Conservation (phyloP, 2,113 vertebrate genomes). For the Phrynocephalus versicolor region DNA sequence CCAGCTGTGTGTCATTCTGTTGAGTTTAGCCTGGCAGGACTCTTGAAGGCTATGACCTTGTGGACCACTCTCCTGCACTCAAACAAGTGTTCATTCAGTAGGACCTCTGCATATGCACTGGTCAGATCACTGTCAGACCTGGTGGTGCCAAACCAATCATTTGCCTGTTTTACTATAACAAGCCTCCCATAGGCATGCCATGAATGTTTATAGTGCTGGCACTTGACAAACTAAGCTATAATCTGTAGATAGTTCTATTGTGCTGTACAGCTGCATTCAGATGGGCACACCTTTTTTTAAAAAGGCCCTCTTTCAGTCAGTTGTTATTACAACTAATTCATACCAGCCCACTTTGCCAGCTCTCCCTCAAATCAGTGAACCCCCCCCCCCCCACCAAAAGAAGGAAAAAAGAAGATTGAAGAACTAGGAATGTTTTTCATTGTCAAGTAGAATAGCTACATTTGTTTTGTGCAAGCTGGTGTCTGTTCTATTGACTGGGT, state of each 20-base stretch:
- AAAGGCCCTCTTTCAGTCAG: background rate
- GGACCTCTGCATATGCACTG: constrained; percentile 8
- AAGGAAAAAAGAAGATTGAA: background rate
- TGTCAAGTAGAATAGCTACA: constrained; percentile 5
- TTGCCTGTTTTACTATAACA: constrained; percentile 21
- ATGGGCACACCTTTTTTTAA: background rate
- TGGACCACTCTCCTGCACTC: constrained; percentile 18
- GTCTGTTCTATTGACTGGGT: background rate
- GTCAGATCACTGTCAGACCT: constrained; percentile 39
- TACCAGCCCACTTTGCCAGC: background rate
- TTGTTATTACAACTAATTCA: background rate
- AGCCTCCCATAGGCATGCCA: constrained; percentile 19
- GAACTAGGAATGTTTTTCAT: constrained; percentile 40
- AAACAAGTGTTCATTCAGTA: constrained; percentile 46
- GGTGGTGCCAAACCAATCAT: constrained; percentile 39
- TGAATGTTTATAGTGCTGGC: constrained; percentile 38
- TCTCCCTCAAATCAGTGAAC: background rate
- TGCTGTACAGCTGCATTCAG: background rate
- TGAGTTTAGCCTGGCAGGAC: constrained; percentile 10
- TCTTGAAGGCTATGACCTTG: background rate
- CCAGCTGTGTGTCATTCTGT: constrained; percentile 31
- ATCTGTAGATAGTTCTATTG: constrained; percentile 36
- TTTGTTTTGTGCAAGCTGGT: constrained; percentile 24
- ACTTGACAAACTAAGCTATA: constrained; percentile 46
- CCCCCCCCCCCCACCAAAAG: background rate